These are phyloP conservation scores for Erithacus rubecula DNA, from an alignment of 2,797 vertebrate genomes.

Conservation along the genomic window DNA sequence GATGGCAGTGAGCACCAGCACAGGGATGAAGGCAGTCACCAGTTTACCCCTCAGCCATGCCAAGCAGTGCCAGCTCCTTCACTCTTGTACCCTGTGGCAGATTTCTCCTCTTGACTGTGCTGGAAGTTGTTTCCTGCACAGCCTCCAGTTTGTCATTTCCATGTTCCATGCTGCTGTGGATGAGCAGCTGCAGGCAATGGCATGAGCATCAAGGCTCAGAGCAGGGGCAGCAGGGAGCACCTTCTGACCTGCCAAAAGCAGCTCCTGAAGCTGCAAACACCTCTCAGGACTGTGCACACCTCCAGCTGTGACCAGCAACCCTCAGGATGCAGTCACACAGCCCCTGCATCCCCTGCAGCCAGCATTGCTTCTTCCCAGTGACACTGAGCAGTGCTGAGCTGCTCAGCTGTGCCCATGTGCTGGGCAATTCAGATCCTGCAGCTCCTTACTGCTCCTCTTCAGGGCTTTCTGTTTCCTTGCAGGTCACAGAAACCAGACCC, in stretches of 20 bases:
- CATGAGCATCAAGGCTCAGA: neutral
- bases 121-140: neutral
- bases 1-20: neutral
- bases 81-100: accelerated
- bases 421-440: neutral
- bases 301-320: neutral
- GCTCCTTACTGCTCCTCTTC: neutral
- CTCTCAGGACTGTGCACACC: accelerated
- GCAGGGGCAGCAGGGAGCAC: neutral
- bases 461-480: neutral
- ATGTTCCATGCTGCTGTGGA: neutral
- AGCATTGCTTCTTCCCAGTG: neutral
- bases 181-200: neutral
- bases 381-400: neutral
- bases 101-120: neutral
- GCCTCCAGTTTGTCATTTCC: neutral
- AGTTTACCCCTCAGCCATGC: neutral
- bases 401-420: accelerated
- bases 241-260: neutral
- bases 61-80: neutral
- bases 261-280: neutral
- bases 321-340: neutral
- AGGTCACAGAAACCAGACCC: neutral
- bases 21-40: neutral
- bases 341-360: neutral